Conservation (phyloP, 2,797 vertebrate species). For the Poeciliopsis presidionis region DNA sequence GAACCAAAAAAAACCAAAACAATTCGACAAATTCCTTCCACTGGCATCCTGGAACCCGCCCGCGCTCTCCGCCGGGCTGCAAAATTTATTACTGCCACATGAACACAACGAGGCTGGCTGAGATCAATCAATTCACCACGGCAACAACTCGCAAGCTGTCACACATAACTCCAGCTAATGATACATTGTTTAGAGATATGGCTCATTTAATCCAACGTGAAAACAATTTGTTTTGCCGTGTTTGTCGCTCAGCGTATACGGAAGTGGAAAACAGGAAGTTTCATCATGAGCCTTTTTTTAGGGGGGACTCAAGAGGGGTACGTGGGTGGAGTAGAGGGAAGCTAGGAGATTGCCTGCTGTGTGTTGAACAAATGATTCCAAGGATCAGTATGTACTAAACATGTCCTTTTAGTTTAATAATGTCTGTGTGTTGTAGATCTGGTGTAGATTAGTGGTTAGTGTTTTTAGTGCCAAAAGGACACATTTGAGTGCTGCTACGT, state of each 20-base stretch:
- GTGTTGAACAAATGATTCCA: not conserved
- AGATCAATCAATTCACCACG: conserved; percentile 14
- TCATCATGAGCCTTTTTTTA: not conserved
- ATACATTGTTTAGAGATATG: not conserved
- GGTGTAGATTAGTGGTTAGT: conserved; percentile 10
- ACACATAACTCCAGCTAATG: not conserved
- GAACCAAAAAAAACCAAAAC: not conserved
- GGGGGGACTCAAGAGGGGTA: not conserved
- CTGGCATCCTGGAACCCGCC: not conserved
- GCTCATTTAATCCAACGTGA: conserved; percentile 9
- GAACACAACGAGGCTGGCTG: not conserved
- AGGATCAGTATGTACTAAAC: conserved; percentile 16
- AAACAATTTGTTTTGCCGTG: conserved; percentile 3
- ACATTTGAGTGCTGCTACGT: not conserved
- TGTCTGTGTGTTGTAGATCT: conserved; percentile 9
- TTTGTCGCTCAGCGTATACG: not conserved
- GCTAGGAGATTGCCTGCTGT: conserved; percentile 1
- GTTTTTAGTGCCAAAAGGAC: conserved; percentile 16
- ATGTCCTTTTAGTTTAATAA: conserved; percentile 14
- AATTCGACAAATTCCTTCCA: not conserved
- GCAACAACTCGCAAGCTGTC: not conserved
- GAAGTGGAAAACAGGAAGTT: not conserved
- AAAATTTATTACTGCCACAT: conserved; percentile 18
- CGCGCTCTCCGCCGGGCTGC: not conserved
- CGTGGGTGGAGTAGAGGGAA: not conserved